Evolutionary conservation across 2,797 vertebrate genomes (phyloP), one percentile per base, ranked within the genome.

Genomic region (Onychomys arenicola): DNA sequence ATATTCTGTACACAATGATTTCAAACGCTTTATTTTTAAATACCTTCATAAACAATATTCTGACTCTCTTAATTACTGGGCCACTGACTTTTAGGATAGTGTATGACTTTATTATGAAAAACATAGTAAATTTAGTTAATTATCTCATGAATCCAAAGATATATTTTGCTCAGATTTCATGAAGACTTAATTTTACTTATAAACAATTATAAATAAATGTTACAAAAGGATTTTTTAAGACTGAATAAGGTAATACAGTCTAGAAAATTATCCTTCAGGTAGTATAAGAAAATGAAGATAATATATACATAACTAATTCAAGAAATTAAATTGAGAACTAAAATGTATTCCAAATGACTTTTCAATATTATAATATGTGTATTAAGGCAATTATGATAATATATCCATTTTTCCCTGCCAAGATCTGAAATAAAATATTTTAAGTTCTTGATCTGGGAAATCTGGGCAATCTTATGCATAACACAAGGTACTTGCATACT

Each of bases 311-410:
- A 65, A 19, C 17, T 94, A 63, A 89, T 65, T 82, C 86, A 52
- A 92, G 2, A 95, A 40, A 67, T 16, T 21, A 23, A 76, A 13
- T 40, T 76, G 43, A 87, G 37, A 89, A 93, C 27, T 85, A 89
- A 37, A 94, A 77, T 87, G 34, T 73, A 6, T 71, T 89, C n/a
- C n/a, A 55, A 90, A 82, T 57, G 81, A 57, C 37, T 86, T 91
- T 89, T 34, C 76, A 73, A 27, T 61, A 75, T 89, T 17, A 71
- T 2, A 71, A 82, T 92, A 82, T 92, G 13, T 8, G 1, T 77
- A 29, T 29, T 93, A 95, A 89, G 2, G 3, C 12, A 97, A 57
- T 83, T 93, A 34, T 88, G 2, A 61, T 75, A 59, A 78, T 76
- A 32, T 75, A 76, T 81, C 14, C 1, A 77, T 29, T 34, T 82